Evolutionary conservation across 2,888 invertebrate genomes (phyloP).

Genomic region (Abrostola tripartita): DNA sequence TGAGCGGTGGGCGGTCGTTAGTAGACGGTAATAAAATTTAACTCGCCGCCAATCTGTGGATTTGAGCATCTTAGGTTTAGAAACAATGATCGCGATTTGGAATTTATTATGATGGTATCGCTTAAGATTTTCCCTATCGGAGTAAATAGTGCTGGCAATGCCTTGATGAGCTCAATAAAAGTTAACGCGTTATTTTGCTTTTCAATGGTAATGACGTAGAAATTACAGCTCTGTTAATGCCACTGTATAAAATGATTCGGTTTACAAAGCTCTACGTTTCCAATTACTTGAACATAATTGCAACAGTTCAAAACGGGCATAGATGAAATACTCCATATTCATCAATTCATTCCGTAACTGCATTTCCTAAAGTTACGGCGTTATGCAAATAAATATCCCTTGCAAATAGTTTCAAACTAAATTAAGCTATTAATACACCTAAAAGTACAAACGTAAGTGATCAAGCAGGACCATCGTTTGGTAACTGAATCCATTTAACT

Average conservation of each 20-base stretch:
- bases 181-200: conserved; percentile 12
- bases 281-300: neutral
- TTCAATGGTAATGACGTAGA: conserved; percentile 20
- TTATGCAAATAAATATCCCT: no score
- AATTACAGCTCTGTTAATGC: conserved; percentile 10
- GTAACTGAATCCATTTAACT: conserved; percentile 49
- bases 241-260: neutral
- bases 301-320: neutral
- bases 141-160: conserved; percentile 31
- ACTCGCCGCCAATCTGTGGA: conserved; percentile 54
- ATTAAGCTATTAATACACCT: conserved; percentile 27
- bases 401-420: conserved; percentile 7
- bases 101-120: conserved; percentile 48
- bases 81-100: conserved; percentile 44
- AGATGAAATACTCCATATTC: no score
- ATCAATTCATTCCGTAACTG: no score
- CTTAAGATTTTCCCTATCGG: conserved; percentile 30
- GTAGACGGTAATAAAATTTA: conserved; percentile 60
- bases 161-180: conserved; percentile 26
- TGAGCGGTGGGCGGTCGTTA: conserved; percentile 56
- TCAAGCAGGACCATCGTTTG: conserved; percentile 38
- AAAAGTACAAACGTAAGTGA: conserved; percentile 33
- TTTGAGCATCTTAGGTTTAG: conserved; percentile 44
- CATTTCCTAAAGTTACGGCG: no score
- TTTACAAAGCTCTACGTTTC: neutral